Evolutionary conservation across 2,113 vertebrate species (phyloP), one percentile per base, ranked within the genome.

Genomic region (Phocoena phocoena): DNA sequence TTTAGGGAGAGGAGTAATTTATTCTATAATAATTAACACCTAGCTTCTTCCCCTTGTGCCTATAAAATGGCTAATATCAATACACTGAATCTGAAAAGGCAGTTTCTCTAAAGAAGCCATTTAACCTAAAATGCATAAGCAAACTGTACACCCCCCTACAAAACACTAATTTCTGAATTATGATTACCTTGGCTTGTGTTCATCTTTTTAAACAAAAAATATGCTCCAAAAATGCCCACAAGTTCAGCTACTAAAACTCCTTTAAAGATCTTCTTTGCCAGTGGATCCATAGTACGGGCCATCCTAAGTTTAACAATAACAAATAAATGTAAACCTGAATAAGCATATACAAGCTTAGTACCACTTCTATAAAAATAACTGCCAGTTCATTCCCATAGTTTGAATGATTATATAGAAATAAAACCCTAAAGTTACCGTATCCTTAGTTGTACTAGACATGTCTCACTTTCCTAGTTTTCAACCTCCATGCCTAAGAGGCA

Each of bases 121-220:
- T 79, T 94, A 89, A 91, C 36, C 53, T 41, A 86, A 91, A 91
- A 68, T 71, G 44, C 15, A 73, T 73, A 87, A 53, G 33, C 20
- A 81, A 65, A 55, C 26, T 55, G 8, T 65, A 94, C 33, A 84
- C 2, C 38, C 38, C 23, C 62, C 20, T 50, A 83, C 53, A 86
- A 86, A 97, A 33, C 26, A n/a, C 47, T 62, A 77, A 83, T 36
- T 93, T 79, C 77, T 63, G 41, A 95, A 77, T 60, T 81, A 38
- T 80, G 50, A 82, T 97, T 97, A 98, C 98, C 98, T 98, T 98
- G 98, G 84, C 88, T 98, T 26, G 93, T 92, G 53, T 98, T 86
- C 98, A 98, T 97, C 90, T 96, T 98, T 26, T 50, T 44, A 92
- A 98, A 98, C 55, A 98, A 89, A 84, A 73, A 63, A 68, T 96